These are phyloP conservation scores for Ranitomeya imitator DNA, from an alignment of 2,113 vertebrate species.

Conservation along the genomic window DNA sequence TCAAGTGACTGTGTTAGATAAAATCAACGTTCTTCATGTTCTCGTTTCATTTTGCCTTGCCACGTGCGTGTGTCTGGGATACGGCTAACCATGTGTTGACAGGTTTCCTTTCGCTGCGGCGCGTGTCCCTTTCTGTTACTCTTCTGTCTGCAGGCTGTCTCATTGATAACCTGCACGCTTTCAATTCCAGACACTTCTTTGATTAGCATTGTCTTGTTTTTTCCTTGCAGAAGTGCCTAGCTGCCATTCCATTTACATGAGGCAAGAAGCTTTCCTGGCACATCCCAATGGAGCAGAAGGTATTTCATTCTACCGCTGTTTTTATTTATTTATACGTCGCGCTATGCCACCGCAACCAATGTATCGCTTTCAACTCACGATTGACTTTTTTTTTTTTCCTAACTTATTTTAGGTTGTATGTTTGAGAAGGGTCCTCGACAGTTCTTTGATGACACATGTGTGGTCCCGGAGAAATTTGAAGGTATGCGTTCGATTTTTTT, in stretches of 20 bases:
- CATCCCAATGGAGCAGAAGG: constrained; percentile 93
- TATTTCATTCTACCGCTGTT: constrained; percentile 67
- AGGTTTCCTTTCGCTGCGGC: constrained; percentile 38
- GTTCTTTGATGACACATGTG: constrained; percentile 97
- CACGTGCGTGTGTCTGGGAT: constrained; percentile 16
- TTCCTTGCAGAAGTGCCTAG: constrained; percentile 94
- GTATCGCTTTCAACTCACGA: constrained; percentile 54
- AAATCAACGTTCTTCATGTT: not conserved
- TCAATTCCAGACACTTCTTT: constrained; percentile 66
- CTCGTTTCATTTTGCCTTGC: not conserved
- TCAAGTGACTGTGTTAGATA: constrained; percentile 15
- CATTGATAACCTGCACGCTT: constrained; percentile 59
- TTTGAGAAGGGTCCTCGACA: constrained; percentile 95
- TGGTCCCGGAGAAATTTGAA: constrained; percentile 96
- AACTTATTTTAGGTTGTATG: constrained; percentile 85
- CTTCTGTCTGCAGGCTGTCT: constrained; percentile 58
- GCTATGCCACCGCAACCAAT: not conserved
- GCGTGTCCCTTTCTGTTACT: constrained; percentile 54
- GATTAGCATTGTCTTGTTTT: constrained; percentile 63
- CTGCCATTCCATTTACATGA: constrained; percentile 97
- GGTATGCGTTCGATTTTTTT: constrained; percentile 74
- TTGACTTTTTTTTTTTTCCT: constrained; percentile 16
- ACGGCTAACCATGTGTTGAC: constrained; percentile 54
- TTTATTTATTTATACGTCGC: constrained; percentile 44
- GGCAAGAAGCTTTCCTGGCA: constrained; percentile 94